phyloP scores from a whole-genome alignment of 2,797 vertebrate genomes.

The Leptatherina wallacei region DNA sequence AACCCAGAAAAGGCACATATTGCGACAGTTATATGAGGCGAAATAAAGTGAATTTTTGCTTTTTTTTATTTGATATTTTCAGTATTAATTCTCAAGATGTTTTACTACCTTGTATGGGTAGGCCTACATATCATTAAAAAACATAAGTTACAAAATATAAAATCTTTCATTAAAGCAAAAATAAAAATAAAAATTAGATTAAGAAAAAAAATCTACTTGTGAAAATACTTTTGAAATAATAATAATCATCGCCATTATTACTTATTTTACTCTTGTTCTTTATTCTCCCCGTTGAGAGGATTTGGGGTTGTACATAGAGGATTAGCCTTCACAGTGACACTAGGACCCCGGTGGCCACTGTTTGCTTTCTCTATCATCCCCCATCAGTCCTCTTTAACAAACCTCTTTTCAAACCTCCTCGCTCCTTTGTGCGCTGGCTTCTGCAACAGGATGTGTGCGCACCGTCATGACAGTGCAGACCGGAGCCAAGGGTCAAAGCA shows the following conservation, averaged over 20 bases:
- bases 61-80: background rate
- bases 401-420: slow-evolving; percentile 61
- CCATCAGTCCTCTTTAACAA: slow-evolving; percentile 74
- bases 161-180: background rate
- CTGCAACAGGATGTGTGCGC: slow-evolving; percentile 68
- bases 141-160: background rate
- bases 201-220: background rate
- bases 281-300: slow-evolving; percentile 32
- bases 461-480: slow-evolving; percentile 62
- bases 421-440: slow-evolving; percentile 73
- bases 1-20: background rate
- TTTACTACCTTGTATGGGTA: no score
- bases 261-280: slow-evolving; percentile 10
- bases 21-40: background rate
- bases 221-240: background rate
- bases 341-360: slow-evolving; percentile 68
- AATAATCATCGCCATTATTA: background rate
- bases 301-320: slow-evolving; percentile 34
- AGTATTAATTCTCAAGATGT: background rate
- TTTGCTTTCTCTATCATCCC: slow-evolving; percentile 70
- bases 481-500: slow-evolving; percentile 73
- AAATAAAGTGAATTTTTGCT: background rate
- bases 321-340: slow-evolving; percentile 64
- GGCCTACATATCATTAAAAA: background rate
- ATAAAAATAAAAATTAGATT: no score